Base-by-base conservation (phyloP, 2,113 vertebrate species). In the Ptychochromis oligacanthus region DNA sequence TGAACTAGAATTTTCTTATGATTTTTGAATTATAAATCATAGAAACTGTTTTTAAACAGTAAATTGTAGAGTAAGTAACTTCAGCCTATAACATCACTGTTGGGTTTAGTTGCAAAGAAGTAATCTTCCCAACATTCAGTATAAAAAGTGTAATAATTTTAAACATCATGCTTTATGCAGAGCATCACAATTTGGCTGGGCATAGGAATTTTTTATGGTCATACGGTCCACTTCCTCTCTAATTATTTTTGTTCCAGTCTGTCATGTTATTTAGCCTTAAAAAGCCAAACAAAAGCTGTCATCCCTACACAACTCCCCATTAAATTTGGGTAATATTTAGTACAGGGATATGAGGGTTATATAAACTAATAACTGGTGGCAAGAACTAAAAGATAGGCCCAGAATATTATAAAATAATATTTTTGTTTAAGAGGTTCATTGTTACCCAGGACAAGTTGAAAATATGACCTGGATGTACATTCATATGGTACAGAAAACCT, bases 161-260 rank as follows among this genome's bases (percentile, higher is more conserved):
- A 70, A 49, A 5, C 9, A 15, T 28, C 0, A 2, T 49, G 40
- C 65, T 70, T 5, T 12, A 7, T 49, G 0, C 24, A 12, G 43
- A 28, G 24, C 43, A 0, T 49, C 65, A 28, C 65, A 70, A 28
- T 70, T 26, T 70, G 46, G 40, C 40, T 49, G 64, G 64, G 24
- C 17, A 20, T 20, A 52, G 65, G 3, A 72, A 31, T 52, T 7
- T 52, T 72, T 72, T 31, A 52, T 8, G 17, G 6, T 72, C 1
- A 72, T 31, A 52, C 31, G 46, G 43, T 52, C 31, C 17, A 1
- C 46, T 72, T 31, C 52, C 26, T 28, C 14, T 49, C 40, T 15
- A 70, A 18, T 28, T 40, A 31, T 31, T 72, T 72, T 52, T 72
- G 24, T 9, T 52, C 24, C 7, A 28, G 10, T 49, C 6, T 26